Evolutionary conservation across 2,113 vertebrate genomes (phyloP), one percentile per base, ranked within the genome.

Genomic region (Bothrops jararaca): DNA sequence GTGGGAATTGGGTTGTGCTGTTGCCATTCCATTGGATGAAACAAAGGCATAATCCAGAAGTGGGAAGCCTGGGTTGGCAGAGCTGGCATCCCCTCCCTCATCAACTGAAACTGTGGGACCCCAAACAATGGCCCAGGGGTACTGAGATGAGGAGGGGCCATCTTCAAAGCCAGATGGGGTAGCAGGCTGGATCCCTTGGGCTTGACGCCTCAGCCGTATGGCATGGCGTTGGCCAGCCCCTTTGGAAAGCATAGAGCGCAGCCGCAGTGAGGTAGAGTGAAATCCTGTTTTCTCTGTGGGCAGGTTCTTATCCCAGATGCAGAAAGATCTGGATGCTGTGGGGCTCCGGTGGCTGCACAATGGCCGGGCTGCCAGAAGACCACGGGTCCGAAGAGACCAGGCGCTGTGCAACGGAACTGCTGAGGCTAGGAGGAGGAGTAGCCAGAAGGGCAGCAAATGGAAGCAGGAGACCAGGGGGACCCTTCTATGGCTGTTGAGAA

Each of bases 91-190:
- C 23, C 97, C 97, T 91, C 97, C 98, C 0, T 98, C 98, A 94
- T 98, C 98, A 69, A 98, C 97, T 0, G 97, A 98, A 91, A 98
- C 97, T 0, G 98, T 98, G 89, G 98, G 98, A 13, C 98, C 98
- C 98, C 98, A 98, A 6, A 98, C 97, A 4, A 98, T 98, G 91
- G 98, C 98, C 98, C 98, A 98, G 57, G 98, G 98, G 91, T 98
- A 98, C 95, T 98, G 98, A n/a, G 98, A 98, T 42, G 98, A 98
- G 60, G 98, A 97, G 34, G 97, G 97, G 87, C 98, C 98, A 0
- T 98, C 98, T 96, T 98, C 98, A 24, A 98, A 97, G 0, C 98
- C 97, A 0, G 98, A 98, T 0, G 98, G 98, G 39, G 97, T 98
- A 91, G 97, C 97, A 0, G 97, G 97, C 24, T 97, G 97, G 0